A percentile compares a stretch with the other conserved stretches of the same genome.
These are phyloP conservation scores for Scortum barcoo DNA, from an alignment of 2,113 vertebrate species.

Conservation along the genomic window DNA sequence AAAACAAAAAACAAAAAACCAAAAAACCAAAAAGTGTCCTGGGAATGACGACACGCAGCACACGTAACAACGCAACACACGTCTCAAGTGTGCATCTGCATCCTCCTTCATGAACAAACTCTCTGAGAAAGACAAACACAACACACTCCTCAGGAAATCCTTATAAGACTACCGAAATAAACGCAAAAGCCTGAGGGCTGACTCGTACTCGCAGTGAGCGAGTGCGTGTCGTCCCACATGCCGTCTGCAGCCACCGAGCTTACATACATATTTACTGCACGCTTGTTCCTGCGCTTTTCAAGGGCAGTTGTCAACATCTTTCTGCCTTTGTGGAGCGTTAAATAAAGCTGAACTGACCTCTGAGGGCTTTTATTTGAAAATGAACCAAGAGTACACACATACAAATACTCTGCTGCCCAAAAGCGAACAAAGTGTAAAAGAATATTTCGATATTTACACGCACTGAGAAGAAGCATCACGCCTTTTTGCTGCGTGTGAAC, in stretches of 20 bases:
- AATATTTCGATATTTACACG: neutral
- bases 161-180: neutral
- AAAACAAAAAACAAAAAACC: too few relatives aligned
- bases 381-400: neutral
- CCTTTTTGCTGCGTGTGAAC: too few relatives aligned
- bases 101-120: neutral
- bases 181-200: neutral
- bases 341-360: neutral
- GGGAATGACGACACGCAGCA: neutral
- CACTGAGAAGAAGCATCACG: too few relatives aligned
- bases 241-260: slow-evolving; percentile 7
- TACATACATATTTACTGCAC: neutral
- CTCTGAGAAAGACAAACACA: slow-evolving; percentile 1
- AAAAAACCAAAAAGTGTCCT: neutral
- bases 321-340: neutral
- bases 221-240: neutral
- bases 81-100: neutral
- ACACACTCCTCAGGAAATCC: slow-evolving; percentile 9
- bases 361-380: neutral
- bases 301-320: slow-evolving; percentile 11
- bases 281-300: neutral
- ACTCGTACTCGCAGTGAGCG: neutral
- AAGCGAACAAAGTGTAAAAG: neutral
- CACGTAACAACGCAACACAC: too few relatives aligned
- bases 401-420: neutral